Evolutionary conservation across 1,140 invertebrate genomes (phyloP), one percentile per base, ranked within the genome.

Genomic region (Pentalonia nigronervosa): DNA sequence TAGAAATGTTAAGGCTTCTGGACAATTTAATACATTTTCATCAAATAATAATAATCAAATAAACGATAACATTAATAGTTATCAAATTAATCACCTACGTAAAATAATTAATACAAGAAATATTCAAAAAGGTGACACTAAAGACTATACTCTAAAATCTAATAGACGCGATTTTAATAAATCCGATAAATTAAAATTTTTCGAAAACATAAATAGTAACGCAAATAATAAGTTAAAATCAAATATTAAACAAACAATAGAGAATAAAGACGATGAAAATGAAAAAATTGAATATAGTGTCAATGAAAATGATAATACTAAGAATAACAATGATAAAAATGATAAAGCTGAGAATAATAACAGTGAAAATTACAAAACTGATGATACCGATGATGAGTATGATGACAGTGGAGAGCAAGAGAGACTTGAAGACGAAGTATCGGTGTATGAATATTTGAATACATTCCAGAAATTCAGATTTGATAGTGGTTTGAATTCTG

Each of bases 351-450:
- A 34, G 0, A 50, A 50, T 50, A n/a, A 91, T 20, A n/a, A 30
- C 25, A 17, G 48, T 36, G 60, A 60, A n/a, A 45, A 47, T 34
- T 7, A 17, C 8, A 47, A 23, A 48, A 50, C 20, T 30, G 7
- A n/a, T 21, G 48, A 50, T 50, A 48, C 0, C 30, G 60, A 81
- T 23, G 30, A 96, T 97, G 94, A 95, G 97, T 94, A 97, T 97
- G 97, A 97, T 97, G 97, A n/a, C 41, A 47, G 1, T 1, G n/a
- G 23, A 14, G 76, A 48, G 20, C 6, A 91, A 48, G 90, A 92
- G 20, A 2, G 7, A 30, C 23, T 1, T 0, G 76, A 86, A 9
- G 81, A 86, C 8, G 76, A 53, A 20, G 34, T 56, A 34, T 84
- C 47, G 0, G 45, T 83, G 11, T 93, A 93, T 25, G 93, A 93